Conservation (phyloP, 1,140 invertebrate genomes). For the Ceratosolen solmsi region DNA sequence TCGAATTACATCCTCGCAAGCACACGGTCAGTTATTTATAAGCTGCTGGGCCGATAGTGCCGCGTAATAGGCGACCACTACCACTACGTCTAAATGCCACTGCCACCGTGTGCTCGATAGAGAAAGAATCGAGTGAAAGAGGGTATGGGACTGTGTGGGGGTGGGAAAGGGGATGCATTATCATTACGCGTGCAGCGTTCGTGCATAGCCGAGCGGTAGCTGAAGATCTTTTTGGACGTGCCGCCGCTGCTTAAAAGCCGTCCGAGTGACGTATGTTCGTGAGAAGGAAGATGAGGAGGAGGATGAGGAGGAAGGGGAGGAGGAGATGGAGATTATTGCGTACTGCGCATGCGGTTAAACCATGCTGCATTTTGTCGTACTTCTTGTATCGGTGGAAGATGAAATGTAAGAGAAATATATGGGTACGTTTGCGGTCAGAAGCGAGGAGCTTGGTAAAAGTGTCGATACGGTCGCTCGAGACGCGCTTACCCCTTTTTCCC, state of each 20-base stretch:
- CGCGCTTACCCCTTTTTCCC: neutral
- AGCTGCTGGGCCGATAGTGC: slow-evolving; percentile 6
- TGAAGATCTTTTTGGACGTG: slow-evolving; percentile 8
- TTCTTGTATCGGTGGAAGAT: slow-evolving; percentile 7
- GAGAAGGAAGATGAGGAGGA: neutral
- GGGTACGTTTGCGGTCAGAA: neutral
- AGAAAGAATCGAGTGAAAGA: slow-evolving; percentile 3
- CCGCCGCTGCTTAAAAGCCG: neutral
- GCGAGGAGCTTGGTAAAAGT: slow-evolving; percentile 9
- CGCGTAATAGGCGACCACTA: slow-evolving; percentile 28
- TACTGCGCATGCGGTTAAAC: slow-evolving; percentile 28
- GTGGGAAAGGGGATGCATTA: neutral
- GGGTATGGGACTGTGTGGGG: no score
- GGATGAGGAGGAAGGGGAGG: neutral
- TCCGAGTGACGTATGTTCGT: neutral
- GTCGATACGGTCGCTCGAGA: neutral
- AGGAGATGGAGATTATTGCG: slow-evolving; percentile 31
- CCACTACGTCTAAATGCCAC: neutral
- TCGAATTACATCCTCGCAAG: slow-evolving; percentile 27
- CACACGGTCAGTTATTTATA: slow-evolving; percentile 24
- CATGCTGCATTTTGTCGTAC: slow-evolving; percentile 37
- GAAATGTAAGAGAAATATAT: neutral
- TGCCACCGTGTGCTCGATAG: neutral
- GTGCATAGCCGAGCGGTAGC: slow-evolving; percentile 11
- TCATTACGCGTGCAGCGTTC: slow-evolving; percentile 17